Conservation (phyloP, 2,113 vertebrate species). For the Pygoscelis antarcticus region DNA sequence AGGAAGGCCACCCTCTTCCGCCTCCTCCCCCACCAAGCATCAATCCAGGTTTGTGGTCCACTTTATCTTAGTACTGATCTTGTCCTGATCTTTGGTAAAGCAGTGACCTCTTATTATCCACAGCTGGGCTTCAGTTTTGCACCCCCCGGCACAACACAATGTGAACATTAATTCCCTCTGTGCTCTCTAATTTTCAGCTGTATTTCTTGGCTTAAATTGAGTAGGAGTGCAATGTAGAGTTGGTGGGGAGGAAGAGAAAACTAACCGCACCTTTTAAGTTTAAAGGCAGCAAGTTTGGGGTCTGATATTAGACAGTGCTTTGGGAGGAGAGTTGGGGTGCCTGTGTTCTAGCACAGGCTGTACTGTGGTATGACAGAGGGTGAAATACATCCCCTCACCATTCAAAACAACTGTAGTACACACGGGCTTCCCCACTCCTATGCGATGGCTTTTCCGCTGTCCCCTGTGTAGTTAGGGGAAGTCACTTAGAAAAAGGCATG, state of each 20-base stretch:
- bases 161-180: background rate
- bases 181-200: background rate
- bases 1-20: constrained; percentile 48
- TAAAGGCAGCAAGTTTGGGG: background rate
- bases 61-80: background rate
- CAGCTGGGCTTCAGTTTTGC: background rate
- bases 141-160: background rate
- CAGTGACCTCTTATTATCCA: too few relatives aligned
- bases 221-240: background rate
- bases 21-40: constrained; percentile 26
- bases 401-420: background rate
- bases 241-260: background rate
- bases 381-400: background rate
- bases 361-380: background rate
- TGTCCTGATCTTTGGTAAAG: background rate
- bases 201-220: background rate
- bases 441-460: background rate
- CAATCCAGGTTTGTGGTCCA: constrained; percentile 55
- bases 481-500: background rate
- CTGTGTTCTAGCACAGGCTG: background rate
- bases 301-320: background rate
- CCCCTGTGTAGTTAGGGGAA: background rate
- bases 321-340: background rate
- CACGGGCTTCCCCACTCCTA: background rate
- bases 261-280: background rate